Base-by-base conservation (phyloP, 2,113 vertebrate genomes). In the Promerops cafer region DNA sequence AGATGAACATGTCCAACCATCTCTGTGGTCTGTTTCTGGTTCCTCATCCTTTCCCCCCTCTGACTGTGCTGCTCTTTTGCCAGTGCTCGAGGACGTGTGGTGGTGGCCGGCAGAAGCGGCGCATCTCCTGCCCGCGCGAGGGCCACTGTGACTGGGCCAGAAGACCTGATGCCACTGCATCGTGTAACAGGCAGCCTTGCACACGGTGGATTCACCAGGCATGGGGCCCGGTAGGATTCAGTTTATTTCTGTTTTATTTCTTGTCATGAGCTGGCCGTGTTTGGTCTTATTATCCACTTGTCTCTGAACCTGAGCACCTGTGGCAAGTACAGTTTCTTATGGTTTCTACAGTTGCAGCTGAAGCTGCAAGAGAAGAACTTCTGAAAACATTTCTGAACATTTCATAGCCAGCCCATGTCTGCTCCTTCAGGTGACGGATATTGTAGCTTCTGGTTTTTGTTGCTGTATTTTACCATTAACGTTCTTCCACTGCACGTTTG, bases 81-180 rank as follows among this genome's bases (percentile, higher is more conserved):
- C 83, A 98, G 98, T 98, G 98, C 68, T 98, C 97, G 0, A 97
- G 96, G 85, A 94, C 96, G 7, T 98, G 98, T 44, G 97, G 98
- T 24, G 96, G 90, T 1, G 98, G 98, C 54, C 72, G 96, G 64
- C 97, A 86, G 56, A 56, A 92, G 44, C 95, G 95, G 77, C 50
- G 0, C 3, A 35, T 98, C 16, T 90, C 78, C 61, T 98, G 98
- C 81, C 96, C 96, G 3, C 57, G 79, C 81, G 89, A 31, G 0
- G 70, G 94, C n/a, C 60, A 18, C 66, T 98, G 98, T 83, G 97
- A 97, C 78, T 78, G 96, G 96, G 83, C n/a, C 7, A 84, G 83
- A 42, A 97, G 71, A 39, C 98, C 98, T 24, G 47, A 12, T 2
- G 42, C 87, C 10, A 30, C 16, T 13, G 37, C 45, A 11, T 30